Conservation (phyloP, 2,797 vertebrate species). For the Sternarchorhynchus goeldii region DNA sequence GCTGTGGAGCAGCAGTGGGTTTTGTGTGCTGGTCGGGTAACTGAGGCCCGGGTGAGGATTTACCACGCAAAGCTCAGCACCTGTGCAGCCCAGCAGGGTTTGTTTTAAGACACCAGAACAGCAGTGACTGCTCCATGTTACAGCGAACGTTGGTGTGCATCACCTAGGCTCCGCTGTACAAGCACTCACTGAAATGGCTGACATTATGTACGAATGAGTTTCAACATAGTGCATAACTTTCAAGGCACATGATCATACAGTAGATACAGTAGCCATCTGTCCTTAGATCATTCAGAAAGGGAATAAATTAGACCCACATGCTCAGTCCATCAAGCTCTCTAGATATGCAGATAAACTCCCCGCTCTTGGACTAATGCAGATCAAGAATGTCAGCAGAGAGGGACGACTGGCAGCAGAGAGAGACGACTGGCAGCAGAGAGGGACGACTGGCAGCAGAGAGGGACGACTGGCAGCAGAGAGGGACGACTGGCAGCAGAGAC, state of each 20-base stretch:
- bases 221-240: conserved; percentile 12
- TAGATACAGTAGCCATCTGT: conserved; percentile 5
- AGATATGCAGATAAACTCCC: too few relatives aligned
- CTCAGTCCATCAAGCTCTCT: too few relatives aligned
- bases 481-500: too few relatives aligned
- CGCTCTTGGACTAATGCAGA: too few relatives aligned
- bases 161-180: neutral
- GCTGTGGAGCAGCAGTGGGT: conserved; percentile 31
- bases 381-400: too few relatives aligned
- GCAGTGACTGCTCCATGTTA: neutral
- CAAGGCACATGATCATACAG: neutral
- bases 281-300: neutral
- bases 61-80: neutral
- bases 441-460: too few relatives aligned
- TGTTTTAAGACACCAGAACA: conserved; percentile 25
- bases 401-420: too few relatives aligned
- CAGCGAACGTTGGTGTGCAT: neutral
- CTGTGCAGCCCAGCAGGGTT: conserved; percentile 7
- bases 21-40: conserved; percentile 45
- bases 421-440: neutral
- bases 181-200: conserved; percentile 22
- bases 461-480: too few relatives aligned
- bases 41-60: conserved; percentile 7
- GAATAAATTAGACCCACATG: neutral
- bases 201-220: conserved; percentile 18